Conservation (phyloP, 2,888 invertebrate species). For the Polyommatus iphigenia region DNA sequence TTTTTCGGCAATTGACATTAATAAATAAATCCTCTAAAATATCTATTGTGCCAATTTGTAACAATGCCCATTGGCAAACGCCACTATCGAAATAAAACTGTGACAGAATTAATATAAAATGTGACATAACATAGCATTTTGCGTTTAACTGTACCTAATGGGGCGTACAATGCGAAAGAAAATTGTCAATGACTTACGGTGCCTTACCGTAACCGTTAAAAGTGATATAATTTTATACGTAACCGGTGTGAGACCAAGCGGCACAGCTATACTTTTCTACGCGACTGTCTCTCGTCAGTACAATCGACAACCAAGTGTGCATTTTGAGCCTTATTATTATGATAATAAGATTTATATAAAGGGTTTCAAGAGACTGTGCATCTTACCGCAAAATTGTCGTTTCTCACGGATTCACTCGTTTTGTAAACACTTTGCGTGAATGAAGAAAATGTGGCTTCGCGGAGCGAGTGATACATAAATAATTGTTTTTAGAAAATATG, state of each 20-base stretch:
- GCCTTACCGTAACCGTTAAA: conserved; percentile 25
- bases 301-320: not conserved
- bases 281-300: not conserved
- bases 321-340: not conserved
- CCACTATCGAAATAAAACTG: not conserved
- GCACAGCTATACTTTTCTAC: not conserved
- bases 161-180: conserved; percentile 12
- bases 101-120: not conserved
- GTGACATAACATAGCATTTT: conserved; percentile 14
- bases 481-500: too few relatives aligned
- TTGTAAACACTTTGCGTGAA: not conserved
- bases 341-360: not conserved
- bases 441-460: not conserved
- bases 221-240: conserved; percentile 29
- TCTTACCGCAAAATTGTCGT: conserved; percentile 3
- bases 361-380: not conserved
- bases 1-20: too few relatives aligned
- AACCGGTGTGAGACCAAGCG: conserved; percentile 24
- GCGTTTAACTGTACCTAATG: conserved; percentile 17
- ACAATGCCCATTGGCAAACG: too few relatives aligned
- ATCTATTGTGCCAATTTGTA: too few relatives aligned
- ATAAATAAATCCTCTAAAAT: too few relatives aligned
- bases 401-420: conserved; percentile 9
- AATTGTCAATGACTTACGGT: conserved; percentile 21
- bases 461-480: too few relatives aligned